These are phyloP conservation scores for Ditylenchus dipsaci DNA, from an alignment of 1,140 invertebrate species.

Conservation along the genomic window DNA sequence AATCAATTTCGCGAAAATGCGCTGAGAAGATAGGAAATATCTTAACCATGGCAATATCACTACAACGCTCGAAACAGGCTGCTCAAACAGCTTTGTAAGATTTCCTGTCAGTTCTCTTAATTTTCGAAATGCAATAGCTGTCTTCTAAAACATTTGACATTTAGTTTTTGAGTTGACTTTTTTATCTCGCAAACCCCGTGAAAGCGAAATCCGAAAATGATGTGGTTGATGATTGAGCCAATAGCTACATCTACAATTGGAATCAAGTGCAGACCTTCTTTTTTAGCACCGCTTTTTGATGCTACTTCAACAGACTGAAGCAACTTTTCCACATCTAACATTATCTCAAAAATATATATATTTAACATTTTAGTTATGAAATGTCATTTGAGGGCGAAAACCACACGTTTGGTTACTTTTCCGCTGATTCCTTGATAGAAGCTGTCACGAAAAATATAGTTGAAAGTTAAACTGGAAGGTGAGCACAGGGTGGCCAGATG, in stretches of 20 bases:
- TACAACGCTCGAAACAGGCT: background rate
- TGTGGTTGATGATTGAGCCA: conserved; percentile 22
- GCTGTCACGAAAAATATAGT: no score
- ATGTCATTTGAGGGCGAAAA: conserved; percentile 25
- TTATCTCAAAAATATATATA: conserved; percentile 6
- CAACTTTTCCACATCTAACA: conserved; percentile 8
- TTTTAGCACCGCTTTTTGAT: background rate
- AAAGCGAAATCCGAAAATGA: conserved; percentile 22
- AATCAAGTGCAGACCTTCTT: background rate
- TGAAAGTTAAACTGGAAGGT: no score
- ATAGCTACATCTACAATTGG: conserved; percentile 4
- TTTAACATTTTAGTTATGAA: background rate
- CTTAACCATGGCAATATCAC: conserved; percentile 11
- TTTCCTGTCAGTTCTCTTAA: conserved; percentile 10
- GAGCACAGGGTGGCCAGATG: no score
- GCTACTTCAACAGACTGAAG: background rate
- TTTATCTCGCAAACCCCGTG: background rate
- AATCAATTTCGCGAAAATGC: background rate
- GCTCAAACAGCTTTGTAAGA: background rate
- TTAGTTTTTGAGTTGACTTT: background rate
- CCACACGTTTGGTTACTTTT: background rate
- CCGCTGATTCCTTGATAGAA: no score
- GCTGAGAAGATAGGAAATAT: conserved; percentile 9
- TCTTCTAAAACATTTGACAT: conserved; percentile 5
- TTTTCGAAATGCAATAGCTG: background rate